Conservation (phyloP, 1,140 invertebrate species). For the Phymorhynchus buccinoides region DNA sequence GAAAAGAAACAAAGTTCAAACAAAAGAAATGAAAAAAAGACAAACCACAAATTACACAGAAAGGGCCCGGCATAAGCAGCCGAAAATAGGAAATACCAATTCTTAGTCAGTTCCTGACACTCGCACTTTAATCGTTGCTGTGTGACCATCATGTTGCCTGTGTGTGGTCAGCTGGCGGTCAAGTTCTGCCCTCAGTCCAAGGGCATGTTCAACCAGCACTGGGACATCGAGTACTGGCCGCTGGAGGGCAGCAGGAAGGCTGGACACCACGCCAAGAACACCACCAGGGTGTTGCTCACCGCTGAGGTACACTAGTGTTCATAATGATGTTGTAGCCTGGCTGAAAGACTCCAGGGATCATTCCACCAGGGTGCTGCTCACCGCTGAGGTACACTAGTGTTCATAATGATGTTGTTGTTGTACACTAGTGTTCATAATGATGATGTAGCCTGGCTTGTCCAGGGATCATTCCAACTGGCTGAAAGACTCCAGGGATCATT, state of each 20-base stretch:
- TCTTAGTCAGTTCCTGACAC: too few species aligned
- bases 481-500: too few species aligned
- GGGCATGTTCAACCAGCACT: conserved; percentile 36
- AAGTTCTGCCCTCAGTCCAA: conserved; percentile 35
- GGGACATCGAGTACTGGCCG: conserved; percentile 32
- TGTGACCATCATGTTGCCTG: neutral
- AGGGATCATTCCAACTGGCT: too few species aligned
- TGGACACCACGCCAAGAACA: neutral
- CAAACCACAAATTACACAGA: too few species aligned
- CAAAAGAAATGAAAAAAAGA: too few species aligned
- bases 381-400: neutral
- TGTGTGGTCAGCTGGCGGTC: neutral
- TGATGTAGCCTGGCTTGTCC: too few species aligned
- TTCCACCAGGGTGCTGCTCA: too few species aligned
- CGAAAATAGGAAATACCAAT: too few species aligned
- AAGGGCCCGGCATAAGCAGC: too few species aligned
- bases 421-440: neutral
- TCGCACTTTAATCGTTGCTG: too few species aligned
- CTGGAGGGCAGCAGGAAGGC: neutral
- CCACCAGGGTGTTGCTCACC: conserved; percentile 20
- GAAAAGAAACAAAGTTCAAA: too few species aligned
- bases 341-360: too few species aligned
- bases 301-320: conserved; percentile 19
- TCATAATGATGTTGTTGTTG: neutral
- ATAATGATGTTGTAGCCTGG: neutral